A percentile compares a stretch with the other conserved stretches of the same genome.
These are phyloP conservation scores for Clitarchus hookeri DNA, from an alignment of 2,888 invertebrate genomes.

Conservation along the genomic window DNA sequence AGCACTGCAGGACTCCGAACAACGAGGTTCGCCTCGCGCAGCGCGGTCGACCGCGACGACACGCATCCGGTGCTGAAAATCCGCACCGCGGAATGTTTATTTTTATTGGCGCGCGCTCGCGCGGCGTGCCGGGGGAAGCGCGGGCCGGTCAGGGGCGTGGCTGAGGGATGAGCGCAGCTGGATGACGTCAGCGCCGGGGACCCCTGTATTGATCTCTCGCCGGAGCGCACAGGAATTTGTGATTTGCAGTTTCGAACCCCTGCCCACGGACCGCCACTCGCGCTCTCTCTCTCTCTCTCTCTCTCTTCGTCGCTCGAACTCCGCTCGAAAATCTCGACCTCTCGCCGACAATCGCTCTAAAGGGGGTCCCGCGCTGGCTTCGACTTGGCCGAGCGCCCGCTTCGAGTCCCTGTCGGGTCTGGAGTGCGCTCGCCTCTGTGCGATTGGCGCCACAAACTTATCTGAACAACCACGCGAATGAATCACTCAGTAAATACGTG, in stretches of 20 bases:
- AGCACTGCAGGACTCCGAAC: not conserved
- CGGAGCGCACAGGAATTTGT: constrained; percentile 14
- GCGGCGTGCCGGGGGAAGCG: not conserved
- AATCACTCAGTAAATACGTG: no score
- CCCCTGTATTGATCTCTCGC: constrained; percentile 14
- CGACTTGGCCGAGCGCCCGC: not conserved
- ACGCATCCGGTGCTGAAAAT: not conserved
- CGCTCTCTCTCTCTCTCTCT: not conserved
- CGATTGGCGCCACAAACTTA: no score
- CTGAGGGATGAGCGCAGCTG: not conserved
- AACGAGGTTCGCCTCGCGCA: not conserved
- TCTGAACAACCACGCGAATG: no score
- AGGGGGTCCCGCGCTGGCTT: not conserved
- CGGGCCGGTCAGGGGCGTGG: constrained; percentile 6
- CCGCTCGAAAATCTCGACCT: not conserved
- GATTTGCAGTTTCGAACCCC: not conserved
- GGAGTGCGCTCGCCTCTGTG: no score
- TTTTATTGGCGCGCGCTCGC: not conserved
- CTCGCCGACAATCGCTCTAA: not conserved
- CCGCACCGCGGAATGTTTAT: constrained; percentile 7
- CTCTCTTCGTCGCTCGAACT: not conserved
- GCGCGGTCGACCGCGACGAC: not conserved
- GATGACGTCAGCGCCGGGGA: constrained; percentile 14
- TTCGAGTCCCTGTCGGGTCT: not conserved
- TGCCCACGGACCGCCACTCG: not conserved